Evolutionary conservation across 2,797 vertebrate species (phyloP).

Genomic region (Heteromormyrus szaboi): DNA sequence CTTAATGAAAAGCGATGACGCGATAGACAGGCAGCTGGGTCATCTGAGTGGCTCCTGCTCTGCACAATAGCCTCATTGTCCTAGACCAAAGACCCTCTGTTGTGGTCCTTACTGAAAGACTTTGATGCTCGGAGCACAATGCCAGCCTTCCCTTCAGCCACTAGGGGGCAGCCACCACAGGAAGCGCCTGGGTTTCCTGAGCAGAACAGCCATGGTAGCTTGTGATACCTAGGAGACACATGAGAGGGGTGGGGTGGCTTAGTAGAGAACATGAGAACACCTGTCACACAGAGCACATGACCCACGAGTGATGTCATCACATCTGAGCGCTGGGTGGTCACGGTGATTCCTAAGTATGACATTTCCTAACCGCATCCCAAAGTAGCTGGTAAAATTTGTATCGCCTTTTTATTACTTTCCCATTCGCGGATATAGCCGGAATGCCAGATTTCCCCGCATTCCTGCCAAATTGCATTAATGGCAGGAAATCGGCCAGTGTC

Average conservation of each 20-base stretch:
- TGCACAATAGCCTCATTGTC: not conserved
- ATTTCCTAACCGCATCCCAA: not conserved
- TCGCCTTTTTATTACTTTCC: not conserved
- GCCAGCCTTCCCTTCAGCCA: not conserved
- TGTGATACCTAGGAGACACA: not conserved
- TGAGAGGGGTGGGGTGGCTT: too few species aligned
- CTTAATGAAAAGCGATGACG: not conserved
- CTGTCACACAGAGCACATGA: not conserved
- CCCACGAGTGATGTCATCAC: not conserved
- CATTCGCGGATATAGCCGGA: not conserved
- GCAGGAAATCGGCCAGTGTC: not conserved
- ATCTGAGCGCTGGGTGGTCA: not conserved
- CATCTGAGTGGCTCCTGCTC: not conserved
- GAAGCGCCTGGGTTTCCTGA: not conserved
- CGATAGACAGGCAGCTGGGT: not conserved
- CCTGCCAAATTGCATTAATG: slow-evolving; percentile 13
- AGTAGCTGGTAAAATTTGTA: not conserved
- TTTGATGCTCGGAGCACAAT: not conserved
- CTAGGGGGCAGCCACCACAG: not conserved
- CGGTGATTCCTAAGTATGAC: not conserved
- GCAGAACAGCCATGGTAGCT: not conserved
- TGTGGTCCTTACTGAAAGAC: not conserved
- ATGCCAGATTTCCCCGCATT: not conserved
- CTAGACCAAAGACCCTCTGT: not conserved
- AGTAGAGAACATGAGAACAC: not conserved